Base-by-base conservation (phyloP, 2,113 vertebrate species). In the Isurus oxyrinchus region DNA sequence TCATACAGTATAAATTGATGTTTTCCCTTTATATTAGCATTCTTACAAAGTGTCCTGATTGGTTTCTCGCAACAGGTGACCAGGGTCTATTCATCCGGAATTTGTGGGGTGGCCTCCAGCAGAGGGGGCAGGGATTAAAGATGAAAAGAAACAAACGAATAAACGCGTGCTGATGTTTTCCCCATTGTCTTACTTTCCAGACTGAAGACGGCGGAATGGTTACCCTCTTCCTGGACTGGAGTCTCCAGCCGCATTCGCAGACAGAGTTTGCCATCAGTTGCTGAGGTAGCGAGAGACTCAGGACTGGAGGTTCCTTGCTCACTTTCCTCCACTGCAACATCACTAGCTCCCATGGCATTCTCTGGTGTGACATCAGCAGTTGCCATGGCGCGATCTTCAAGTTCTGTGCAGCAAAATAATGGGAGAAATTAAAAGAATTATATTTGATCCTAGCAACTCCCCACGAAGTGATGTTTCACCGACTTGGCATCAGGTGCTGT, bases 181-280 rank as follows among this genome's bases (percentile, higher is more conserved):
- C n/a, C 35, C 93, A 0, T 40, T 1, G 63, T 96, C 99, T 98
- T 98, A 99, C 99, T 99, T 98, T 99, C 98, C 97, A 99, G 97
- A 97, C 98, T 99, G 98, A 99, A 99, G 10, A 97, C 98, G 96
- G 98, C 98, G 0, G 98, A 98, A 2, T 98, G 98, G 11, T 98
- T 98, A 0, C 98, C 99, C 44, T 98, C 98, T 81, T 99, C 98
- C 0, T 98, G 98, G 63, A 98, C 98, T 0, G 99, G 99, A 5
- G 98, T 99, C 96, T 98, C 98, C 96, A 99, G 97, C 97, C 98
- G 99, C 99, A 99, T 99, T 97, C 98, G 98, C 96, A 99, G 96
- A 96, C 98, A 99, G 96, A 99, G 98, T 97, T 99, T 99, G 96
- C 97, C 98, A 96, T 98, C 98, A 10, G n/a, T 11, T 8, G 57